These are phyloP conservation scores for Brachyopa scutellaris DNA, from an alignment of 2,888 invertebrate genomes.

Conservation along the genomic window DNA sequence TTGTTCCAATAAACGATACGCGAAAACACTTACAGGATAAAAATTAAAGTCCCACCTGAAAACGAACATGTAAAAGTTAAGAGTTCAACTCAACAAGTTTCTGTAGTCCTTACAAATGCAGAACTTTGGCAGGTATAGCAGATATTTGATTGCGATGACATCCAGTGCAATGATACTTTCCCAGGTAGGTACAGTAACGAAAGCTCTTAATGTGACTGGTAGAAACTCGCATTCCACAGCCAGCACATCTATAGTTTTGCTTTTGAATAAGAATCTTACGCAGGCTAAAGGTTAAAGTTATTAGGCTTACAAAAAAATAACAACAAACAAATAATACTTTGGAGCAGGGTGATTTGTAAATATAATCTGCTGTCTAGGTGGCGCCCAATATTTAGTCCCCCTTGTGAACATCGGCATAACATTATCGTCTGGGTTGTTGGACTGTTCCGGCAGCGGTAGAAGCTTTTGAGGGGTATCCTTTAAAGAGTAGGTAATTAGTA, in stretches of 20 bases:
- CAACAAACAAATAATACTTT: too few species aligned
- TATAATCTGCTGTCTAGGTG: slow-evolving; percentile 91
- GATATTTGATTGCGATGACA: slow-evolving; percentile 91
- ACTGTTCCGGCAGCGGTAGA: slow-evolving; percentile 86
- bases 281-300: slow-evolving; percentile 82
- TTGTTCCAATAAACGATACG: slow-evolving; percentile 88
- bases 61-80: slow-evolving; percentile 22
- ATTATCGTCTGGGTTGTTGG: slow-evolving; percentile 84
- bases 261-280: slow-evolving; percentile 85
- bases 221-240: slow-evolving; percentile 91
- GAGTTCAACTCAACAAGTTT: neutral
- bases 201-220: slow-evolving; percentile 87
- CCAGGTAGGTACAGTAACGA: slow-evolving; percentile 92
- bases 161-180: slow-evolving; percentile 92
- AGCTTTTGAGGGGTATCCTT: slow-evolving; percentile 89
- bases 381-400: slow-evolving; percentile 92
- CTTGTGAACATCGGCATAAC: slow-evolving; percentile 83
- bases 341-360: slow-evolving; percentile 88
- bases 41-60: slow-evolving; percentile 83
- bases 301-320: too few species aligned
- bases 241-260: slow-evolving; percentile 91
- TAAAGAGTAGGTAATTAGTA: slow-evolving; percentile 74
- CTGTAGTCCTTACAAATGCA: slow-evolving; percentile 78
- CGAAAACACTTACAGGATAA: slow-evolving; percentile 92
- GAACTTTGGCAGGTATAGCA: slow-evolving; percentile 87